Evolutionary conservation across 2,113 vertebrate species (phyloP).

Genomic region (Solea solea): DNA sequence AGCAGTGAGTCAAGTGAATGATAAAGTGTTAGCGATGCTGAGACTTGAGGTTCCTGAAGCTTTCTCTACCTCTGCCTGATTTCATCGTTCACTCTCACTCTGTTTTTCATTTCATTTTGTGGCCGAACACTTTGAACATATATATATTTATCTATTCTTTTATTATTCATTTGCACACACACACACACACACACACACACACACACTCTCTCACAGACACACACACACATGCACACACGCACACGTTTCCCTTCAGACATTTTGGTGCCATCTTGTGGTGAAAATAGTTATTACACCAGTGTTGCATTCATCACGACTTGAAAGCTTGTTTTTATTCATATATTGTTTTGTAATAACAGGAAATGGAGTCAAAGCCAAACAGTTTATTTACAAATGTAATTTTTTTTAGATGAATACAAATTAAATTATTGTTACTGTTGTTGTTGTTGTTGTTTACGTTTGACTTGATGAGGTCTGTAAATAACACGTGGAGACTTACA

Average conservation of each 20-base stretch:
- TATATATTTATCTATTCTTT: conserved; percentile 6
- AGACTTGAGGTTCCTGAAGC: too few species aligned
- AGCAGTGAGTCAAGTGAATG: too few species aligned
- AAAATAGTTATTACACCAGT: neutral
- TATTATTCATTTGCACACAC: conserved; percentile 29
- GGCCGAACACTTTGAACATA: conserved; percentile 17
- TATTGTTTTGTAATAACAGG: neutral
- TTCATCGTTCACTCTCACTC: conserved; percentile 1
- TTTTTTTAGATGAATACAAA: neutral
- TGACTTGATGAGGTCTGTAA: too few species aligned
- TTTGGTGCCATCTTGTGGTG: conserved; percentile 24
- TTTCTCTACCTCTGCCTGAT: conserved; percentile 55
- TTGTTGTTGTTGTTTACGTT: neutral
- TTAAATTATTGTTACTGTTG: neutral
- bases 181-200: too few species aligned
- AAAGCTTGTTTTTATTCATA: neutral
- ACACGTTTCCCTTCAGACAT: neutral
- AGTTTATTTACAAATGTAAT: conserved; percentile 3
- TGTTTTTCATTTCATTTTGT: conserved; percentile 44
- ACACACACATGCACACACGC: too few species aligned
- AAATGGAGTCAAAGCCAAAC: conserved; percentile 1
- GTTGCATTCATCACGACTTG: conserved; percentile 3
- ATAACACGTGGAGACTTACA: too few species aligned
- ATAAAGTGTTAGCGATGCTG: neutral
- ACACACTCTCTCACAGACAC: neutral